Evolutionary conservation across 2,113 vertebrate species (phyloP).

Genomic region (Chloropsis hardwickii): DNA sequence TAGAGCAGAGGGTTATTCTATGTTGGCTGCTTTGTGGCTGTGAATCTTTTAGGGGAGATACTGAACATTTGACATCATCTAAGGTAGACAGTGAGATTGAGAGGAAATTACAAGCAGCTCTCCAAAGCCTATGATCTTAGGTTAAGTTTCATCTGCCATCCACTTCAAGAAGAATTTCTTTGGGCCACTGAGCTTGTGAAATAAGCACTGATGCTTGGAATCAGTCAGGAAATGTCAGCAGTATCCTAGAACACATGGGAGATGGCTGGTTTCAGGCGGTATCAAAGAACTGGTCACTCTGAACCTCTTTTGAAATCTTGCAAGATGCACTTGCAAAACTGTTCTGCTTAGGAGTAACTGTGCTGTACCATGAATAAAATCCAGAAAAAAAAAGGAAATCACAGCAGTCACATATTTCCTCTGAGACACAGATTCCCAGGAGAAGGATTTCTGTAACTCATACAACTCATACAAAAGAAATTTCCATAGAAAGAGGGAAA

Average conservation of each 20-base stretch:
- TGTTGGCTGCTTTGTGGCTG: background rate
- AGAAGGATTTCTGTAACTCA: background rate
- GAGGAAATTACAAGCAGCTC: background rate
- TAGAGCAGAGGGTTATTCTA: background rate
- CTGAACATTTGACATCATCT: background rate
- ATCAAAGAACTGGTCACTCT: background rate
- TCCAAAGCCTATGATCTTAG: background rate
- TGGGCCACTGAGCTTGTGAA: background rate
- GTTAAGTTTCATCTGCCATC: background rate
- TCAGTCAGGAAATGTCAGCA: background rate
- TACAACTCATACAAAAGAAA: background rate
- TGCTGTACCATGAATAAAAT: background rate
- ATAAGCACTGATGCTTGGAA: background rate
- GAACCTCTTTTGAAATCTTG: background rate
- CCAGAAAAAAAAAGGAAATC: background rate
- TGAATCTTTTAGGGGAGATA: background rate
- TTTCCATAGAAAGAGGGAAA: background rate
- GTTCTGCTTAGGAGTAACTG: background rate
- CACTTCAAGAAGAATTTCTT: background rate
- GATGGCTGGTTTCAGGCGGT: background rate
- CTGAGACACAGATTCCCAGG: background rate
- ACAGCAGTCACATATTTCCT: background rate
- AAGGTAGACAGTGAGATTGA: background rate
- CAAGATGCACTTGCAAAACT: background rate
- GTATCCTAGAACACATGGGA: background rate